A percentile compares a stretch with the other conserved stretches of the same genome.
Evolutionary conservation across 2,113 vertebrate species (phyloP).

Genomic region (Anhinga rufa): DNA sequence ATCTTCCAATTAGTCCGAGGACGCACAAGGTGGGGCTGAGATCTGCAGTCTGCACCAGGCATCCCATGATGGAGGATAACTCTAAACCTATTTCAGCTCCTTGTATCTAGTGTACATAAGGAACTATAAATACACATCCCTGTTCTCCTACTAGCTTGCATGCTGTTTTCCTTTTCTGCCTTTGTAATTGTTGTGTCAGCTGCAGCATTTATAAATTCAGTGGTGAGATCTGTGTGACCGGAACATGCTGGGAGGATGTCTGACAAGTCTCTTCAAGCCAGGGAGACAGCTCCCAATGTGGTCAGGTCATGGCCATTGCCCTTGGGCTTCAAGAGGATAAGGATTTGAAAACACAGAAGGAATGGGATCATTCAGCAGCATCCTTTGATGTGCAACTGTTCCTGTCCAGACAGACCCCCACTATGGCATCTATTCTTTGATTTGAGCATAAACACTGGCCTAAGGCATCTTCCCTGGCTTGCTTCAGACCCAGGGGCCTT

Average conservation of each 20-base stretch:
- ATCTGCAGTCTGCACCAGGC: background rate
- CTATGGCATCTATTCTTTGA: background rate
- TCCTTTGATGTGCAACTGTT: background rate
- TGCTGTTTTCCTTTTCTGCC: background rate
- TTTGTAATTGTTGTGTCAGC: conserved; percentile 10
- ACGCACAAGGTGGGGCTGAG: background rate
- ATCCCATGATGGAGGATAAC: background rate
- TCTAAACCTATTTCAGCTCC: background rate
- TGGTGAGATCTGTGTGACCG: background rate
- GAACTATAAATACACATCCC: background rate
- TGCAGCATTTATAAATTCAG: background rate
- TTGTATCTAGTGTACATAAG: background rate
- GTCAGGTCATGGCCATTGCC: background rate
- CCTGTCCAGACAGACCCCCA: background rate
- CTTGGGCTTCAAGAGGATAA: background rate
- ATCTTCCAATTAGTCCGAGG: background rate
- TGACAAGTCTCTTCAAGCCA: background rate
- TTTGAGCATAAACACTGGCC: background rate
- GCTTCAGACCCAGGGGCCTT: background rate
- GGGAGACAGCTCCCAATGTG: accelerated
- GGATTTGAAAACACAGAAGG: background rate
- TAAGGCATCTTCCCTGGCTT: background rate
- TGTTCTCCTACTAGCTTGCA: background rate
- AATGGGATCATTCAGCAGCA: background rate
- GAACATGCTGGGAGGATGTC: background rate